phyloP scores from a whole-genome alignment of 2,113 vertebrate species.

The Catagonus wagneri region DNA sequence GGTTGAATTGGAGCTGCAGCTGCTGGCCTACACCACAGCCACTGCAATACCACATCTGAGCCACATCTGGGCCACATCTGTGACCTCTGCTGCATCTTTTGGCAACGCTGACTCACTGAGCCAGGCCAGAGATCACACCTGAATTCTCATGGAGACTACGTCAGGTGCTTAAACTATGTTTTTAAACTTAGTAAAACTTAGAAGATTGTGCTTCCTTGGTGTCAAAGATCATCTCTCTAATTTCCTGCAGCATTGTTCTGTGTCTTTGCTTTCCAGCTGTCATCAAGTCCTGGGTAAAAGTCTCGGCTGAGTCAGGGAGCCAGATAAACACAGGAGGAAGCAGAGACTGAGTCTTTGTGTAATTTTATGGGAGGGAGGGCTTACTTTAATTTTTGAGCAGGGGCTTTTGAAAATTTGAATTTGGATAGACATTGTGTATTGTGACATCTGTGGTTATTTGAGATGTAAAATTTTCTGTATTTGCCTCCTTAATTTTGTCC shows the following conservation, averaged over 20 bases:
- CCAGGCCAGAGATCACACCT: no score
- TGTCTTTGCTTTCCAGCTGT: neutral
- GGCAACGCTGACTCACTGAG: no score
- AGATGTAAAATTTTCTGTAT: neutral
- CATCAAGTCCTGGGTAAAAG: neutral
- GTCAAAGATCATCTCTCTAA: neutral
- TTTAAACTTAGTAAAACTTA: neutral
- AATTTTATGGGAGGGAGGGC: neutral
- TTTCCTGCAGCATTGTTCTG: neutral
- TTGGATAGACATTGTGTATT: neutral
- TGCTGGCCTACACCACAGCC: no score
- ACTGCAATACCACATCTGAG: no score
- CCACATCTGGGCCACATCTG: no score
- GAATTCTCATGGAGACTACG: no score
- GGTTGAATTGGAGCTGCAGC: no score
- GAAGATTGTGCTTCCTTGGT: neutral
- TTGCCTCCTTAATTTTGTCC: constrained; percentile 4
- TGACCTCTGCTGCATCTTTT: no score
- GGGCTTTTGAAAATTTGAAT: neutral
- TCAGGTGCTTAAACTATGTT: no score
- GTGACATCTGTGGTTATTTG: neutral
- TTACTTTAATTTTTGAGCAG: neutral
- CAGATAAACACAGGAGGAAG: neutral
- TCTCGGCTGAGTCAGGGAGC: neutral
- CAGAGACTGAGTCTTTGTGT: neutral